Conservation (phyloP, 2,797 vertebrate genomes). For the Avahi laniger region DNA sequence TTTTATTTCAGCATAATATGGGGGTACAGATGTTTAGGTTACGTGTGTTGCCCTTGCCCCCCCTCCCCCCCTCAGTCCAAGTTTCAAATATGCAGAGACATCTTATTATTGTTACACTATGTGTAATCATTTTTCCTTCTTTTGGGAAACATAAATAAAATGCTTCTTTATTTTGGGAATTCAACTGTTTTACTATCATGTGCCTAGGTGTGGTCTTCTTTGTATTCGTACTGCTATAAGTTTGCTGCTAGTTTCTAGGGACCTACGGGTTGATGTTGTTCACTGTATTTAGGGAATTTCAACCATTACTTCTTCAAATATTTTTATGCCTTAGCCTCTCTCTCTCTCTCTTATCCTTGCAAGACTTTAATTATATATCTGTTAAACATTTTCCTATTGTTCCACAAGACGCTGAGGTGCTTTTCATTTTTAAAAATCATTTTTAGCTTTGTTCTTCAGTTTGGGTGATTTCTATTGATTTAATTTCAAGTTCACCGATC, state of each 20-base stretch:
- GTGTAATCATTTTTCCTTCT: neutral
- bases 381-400: neutral
- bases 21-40: too few species aligned
- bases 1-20: too few species aligned
- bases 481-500: neutral
- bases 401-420: neutral
- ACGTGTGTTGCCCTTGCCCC: too few species aligned
- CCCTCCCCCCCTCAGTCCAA: too few species aligned
- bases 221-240: neutral
- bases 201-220: neutral
- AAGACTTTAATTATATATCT: neutral
- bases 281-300: neutral
- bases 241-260: neutral
- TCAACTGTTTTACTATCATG: neutral
- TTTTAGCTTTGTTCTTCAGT: neutral
- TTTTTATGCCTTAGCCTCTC: neutral
- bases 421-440: neutral
- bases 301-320: neutral
- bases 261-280: neutral
- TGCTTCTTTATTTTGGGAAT: neutral
- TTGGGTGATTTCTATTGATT: neutral
- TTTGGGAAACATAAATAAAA: constrained; percentile 1
- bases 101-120: neutral
- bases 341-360: neutral
- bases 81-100: too few species aligned